Base-by-base conservation (phyloP, 2,113 vertebrate species). In the Fregata magnificens region DNA sequence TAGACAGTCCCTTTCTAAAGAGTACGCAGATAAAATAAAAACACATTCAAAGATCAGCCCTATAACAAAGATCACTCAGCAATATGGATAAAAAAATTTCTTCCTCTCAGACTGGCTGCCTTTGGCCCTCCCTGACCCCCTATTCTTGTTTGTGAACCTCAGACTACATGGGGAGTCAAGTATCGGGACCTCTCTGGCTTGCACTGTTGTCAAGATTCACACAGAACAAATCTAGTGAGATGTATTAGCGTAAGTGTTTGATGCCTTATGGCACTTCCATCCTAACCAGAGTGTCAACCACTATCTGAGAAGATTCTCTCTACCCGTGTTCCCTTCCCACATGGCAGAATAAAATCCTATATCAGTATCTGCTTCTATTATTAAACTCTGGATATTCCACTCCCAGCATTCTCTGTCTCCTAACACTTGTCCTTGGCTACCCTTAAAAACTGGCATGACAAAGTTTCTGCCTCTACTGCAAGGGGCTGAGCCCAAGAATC, bases 81-180 rank as follows among this genome's bases (percentile, higher is more conserved):
- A 72, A 69, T 31, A 62, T 2, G 7, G 31, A 59, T 69, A 34
- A 76, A 81, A 81, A 72, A 34, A 28, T 11, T 14, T 50, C 5
- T 71, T 83, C 45, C 45, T 38, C 40, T 63, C n/a, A 29, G 24
- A 12, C 38, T 19, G 18, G 59, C 31, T 93, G 40, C 9, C 21
- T 83, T 65, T 69, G 67, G 9, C 21, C 19, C 38, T 44, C 85
- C 31, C 36, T 53, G 56, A n/a, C 4, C 4, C 47, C 17, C 59
- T 28, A 0, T 16, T 69, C 40, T 40, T 56, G 25, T 70, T 53
- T 70, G 34, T 44, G 53, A 87, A 11, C 53, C 28, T 80, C 45
- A 67, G 56, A 21, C 24, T 31, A n/a, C 0, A 0, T 0, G 0
- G 13, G 36, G 17, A 77, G n/a, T 22, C 29, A 61, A 50, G 47